phyloP scores from a whole-genome alignment of 1,140 invertebrate species.

The Ceratitis capitata region DNA sequence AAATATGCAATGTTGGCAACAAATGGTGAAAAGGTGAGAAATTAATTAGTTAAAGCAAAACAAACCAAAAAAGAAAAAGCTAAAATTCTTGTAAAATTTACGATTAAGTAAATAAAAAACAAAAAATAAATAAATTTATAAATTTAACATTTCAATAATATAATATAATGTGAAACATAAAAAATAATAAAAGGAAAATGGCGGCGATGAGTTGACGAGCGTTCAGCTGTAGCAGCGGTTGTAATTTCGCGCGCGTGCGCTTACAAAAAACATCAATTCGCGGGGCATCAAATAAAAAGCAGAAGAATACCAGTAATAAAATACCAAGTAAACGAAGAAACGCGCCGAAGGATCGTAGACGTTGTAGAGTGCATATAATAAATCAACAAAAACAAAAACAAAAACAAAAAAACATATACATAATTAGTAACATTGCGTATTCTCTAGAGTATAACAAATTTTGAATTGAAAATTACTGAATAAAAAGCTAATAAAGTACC shows the following conservation, averaged over 20 bases:
- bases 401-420: slow-evolving; percentile 18
- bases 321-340: slow-evolving; percentile 5
- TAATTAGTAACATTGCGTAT: slow-evolving; percentile 35
- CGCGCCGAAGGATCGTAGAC: slow-evolving; percentile 12
- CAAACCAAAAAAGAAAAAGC: not conserved
- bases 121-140: slow-evolving; percentile 16
- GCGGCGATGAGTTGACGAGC: not conserved
- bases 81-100: slow-evolving; percentile 36
- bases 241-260: not conserved
- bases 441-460: slow-evolving; percentile 36
- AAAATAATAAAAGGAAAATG: not conserved
- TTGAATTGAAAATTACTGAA: slow-evolving; percentile 38
- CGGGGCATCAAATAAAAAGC: not conserved
- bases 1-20: slow-evolving; percentile 30
- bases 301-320: not conserved
- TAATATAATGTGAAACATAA: slow-evolving; percentile 28
- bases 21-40: not conserved
- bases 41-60: slow-evolving; percentile 27
- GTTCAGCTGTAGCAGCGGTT: slow-evolving; percentile 3
- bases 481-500: slow-evolving; percentile 38
- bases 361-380: slow-evolving; percentile 17
- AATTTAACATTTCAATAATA: slow-evolving; percentile 33
- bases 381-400: not conserved
- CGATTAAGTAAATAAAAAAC: slow-evolving; percentile 13
- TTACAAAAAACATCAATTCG: not conserved